Evolutionary conservation across 2,113 vertebrate species (phyloP).

Genomic region (Conger conger): DNA sequence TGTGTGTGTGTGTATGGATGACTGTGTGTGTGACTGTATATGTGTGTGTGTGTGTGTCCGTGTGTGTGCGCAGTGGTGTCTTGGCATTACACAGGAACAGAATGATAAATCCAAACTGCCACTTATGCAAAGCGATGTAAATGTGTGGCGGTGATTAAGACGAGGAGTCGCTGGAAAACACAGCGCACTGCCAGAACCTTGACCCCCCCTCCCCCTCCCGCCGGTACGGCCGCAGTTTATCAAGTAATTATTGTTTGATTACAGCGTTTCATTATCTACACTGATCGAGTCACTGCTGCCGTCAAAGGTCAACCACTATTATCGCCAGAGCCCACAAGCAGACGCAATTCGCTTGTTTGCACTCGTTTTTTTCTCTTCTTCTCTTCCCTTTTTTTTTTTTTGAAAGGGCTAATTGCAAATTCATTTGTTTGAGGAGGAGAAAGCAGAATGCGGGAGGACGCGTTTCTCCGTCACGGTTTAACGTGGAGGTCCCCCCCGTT

Average conservation of each 20-base stretch:
- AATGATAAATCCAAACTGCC: conserved; percentile 71
- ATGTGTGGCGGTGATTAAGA: conserved; percentile 72
- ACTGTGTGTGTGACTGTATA: too few relatives aligned
- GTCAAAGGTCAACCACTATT: conserved; percentile 77
- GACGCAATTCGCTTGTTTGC: conserved; percentile 60
- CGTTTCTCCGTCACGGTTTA: conserved; percentile 22
- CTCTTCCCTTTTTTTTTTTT: conserved; percentile 43
- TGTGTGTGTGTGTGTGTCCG: not conserved
- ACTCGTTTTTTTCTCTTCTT: conserved; percentile 52
- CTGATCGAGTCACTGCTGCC: conserved; percentile 75
- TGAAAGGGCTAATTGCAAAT: conserved; percentile 76
- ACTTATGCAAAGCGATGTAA: conserved; percentile 77
- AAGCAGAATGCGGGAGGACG: conserved; percentile 29
- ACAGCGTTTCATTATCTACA: conserved; percentile 79
- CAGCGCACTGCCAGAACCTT: conserved; percentile 59
- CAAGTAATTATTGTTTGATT: conserved; percentile 83
- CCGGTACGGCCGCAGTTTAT: conserved; percentile 65
- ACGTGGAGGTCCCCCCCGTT: conserved; percentile 12
- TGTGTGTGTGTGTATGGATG: too few relatives aligned
- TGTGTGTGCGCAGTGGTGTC: not conserved
- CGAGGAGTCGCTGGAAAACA: conserved; percentile 68
- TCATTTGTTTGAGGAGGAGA: conserved; percentile 75
- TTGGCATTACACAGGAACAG: conserved; percentile 51
- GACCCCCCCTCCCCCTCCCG: conserved; percentile 42
- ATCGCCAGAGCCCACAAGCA: conserved; percentile 66